Evolutionary conservation across 2,888 invertebrate species (phyloP).

Genomic region (Fragum fragum): DNA sequence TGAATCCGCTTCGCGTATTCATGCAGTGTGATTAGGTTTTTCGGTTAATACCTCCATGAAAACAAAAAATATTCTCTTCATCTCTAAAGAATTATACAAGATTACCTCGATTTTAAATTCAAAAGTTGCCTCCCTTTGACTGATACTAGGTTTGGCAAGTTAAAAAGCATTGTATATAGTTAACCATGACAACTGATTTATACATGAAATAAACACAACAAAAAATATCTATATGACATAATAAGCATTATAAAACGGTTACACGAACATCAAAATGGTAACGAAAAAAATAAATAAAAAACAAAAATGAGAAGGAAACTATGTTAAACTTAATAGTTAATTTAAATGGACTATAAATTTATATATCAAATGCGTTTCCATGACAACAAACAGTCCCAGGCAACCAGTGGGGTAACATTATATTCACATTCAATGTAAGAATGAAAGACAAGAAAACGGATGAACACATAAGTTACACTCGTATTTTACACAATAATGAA

Average conservation of each 20-base stretch:
- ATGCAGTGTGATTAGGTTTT: too few species aligned
- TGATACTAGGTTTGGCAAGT: too few species aligned
- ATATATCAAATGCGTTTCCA: conserved; percentile 20
- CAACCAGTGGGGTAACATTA: conserved; percentile 8
- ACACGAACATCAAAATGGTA: conserved; percentile 68
- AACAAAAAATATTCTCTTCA: too few species aligned
- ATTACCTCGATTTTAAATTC: too few species aligned
- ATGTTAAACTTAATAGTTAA: conserved; percentile 41
- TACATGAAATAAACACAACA: neutral
- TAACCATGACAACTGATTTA: neutral
- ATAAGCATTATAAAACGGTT: conserved; percentile 28
- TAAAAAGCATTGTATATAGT: too few species aligned
- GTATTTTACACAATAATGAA: neutral
- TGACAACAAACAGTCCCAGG: conserved; percentile 32
- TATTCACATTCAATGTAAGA: conserved; percentile 30
- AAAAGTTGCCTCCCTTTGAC: neutral
- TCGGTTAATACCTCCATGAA: too few species aligned
- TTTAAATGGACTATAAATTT: conserved; percentile 34
- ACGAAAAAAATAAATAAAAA: conserved; percentile 65
- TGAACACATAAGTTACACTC: neutral
- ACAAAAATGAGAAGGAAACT: conserved; percentile 51
- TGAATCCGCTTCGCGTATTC: too few species aligned
- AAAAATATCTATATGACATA: neutral
- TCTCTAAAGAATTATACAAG: too few species aligned
- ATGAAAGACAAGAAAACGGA: neutral